Evolutionary conservation across 2,113 vertebrate genomes (phyloP), one percentile per base, ranked within the genome.

Genomic region (Pterocles orientalis): DNA sequence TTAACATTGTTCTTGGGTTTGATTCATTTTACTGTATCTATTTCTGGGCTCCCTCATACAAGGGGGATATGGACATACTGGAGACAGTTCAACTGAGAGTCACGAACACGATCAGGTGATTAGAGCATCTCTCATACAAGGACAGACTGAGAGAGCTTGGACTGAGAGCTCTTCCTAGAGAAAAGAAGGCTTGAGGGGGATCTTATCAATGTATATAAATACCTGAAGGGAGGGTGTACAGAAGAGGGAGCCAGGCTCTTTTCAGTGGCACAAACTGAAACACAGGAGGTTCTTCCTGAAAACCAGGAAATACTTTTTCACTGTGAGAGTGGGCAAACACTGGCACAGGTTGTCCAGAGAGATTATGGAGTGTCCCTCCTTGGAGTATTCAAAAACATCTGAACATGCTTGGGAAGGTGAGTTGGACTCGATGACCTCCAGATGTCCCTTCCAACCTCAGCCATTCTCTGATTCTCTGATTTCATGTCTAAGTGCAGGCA

Each of bases 151-250:
- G 41, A 41, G 41, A 41, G 41, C 41, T 41, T 11, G 41, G 41
- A 41, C 41, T 41, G 41, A 41, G 41, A 41, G 12, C 41, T 41
- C 13, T 41, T 41, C 41, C 41, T 41, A 41, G 41, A 41, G 41
- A 41, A 33, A 9, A 62, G 36, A 39, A 45, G 7, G 9, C 7
- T 85, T 3, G 14, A 13, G 3, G 4, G 2, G 3, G 0, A 39
- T 39, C 16, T 92, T 57, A 26, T 20, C 31, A n/a, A 9, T 17
- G 2, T 28, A 8, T 64, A 47, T 23, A 36, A 57, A 39, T 18
- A 61, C 4, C 18, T 45, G 20, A 62, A 64, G 0, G 0, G 18
- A 14, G 41, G 41, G 41, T 41, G 41, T 41, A 41, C 12, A 41
- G 41, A 41, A 41, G 41, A 41, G 41, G 12, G 16, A 77, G 4